Evolutionary conservation across 2,888 invertebrate species (phyloP).

Genomic region (Tetramorium bicarinatum): DNA sequence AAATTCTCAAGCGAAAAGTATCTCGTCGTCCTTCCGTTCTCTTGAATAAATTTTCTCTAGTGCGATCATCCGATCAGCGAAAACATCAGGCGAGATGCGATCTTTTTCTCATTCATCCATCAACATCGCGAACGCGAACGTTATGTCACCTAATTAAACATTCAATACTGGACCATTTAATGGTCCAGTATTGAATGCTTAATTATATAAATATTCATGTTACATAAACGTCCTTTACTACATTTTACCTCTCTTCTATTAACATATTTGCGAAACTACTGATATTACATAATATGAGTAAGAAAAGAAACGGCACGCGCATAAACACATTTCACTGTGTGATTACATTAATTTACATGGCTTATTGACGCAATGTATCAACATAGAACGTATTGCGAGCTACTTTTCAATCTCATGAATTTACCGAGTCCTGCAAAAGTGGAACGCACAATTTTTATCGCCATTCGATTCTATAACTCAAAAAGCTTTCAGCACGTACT

Average conservation of each 20-base stretch:
- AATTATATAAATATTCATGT: too few relatives aligned
- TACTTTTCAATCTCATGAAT: slow-evolving; percentile 12
- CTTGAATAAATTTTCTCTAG: slow-evolving; percentile 28
- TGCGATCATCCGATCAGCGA: not conserved
- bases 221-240: not conserved
- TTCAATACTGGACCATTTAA: not conserved
- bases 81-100: not conserved
- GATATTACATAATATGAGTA: not conserved
- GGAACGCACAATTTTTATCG: not conserved
- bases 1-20: not conserved
- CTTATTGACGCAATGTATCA: slow-evolving; percentile 2
- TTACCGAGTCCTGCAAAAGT: not conserved
- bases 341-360: slow-evolving; percentile 16
- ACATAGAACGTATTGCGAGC: not conserved
- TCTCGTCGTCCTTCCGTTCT: not conserved
- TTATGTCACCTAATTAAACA: slow-evolving; percentile 16
- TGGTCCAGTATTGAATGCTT: too few relatives aligned
- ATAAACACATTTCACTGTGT: not conserved
- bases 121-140: not conserved
- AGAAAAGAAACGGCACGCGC: not conserved
- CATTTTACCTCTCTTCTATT: not conserved
- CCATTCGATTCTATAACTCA: not conserved
- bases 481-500: not conserved
- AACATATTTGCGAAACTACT: slow-evolving; percentile 20
- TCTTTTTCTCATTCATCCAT: not conserved